phyloP scores from a whole-genome alignment of 2,888 invertebrate species.

The Urechis unicinctus region DNA sequence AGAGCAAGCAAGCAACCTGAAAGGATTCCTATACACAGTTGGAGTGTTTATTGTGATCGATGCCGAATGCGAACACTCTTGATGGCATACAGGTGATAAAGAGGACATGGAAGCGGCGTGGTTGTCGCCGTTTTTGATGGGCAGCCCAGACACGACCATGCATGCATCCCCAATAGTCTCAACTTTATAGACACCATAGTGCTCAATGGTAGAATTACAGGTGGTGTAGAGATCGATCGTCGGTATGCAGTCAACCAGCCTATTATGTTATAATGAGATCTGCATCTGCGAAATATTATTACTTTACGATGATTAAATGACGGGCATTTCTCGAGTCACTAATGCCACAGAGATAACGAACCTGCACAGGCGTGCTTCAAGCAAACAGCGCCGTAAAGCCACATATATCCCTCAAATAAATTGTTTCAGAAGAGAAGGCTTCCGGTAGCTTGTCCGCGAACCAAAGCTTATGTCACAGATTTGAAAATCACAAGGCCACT shows the following conservation, averaged over 20 bases:
- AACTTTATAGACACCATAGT: constrained; percentile 88
- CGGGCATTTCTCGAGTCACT: background rate
- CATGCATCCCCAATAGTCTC: constrained; percentile 34
- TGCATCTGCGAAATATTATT: too few relatives aligned
- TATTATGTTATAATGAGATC: background rate
- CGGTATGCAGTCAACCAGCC: constrained; percentile 60
- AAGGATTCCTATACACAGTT: constrained; percentile 46
- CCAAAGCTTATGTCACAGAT: constrained; percentile 73
- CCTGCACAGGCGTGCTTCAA: constrained; percentile 62
- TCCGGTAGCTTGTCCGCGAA: constrained; percentile 84
- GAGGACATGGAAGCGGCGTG: constrained; percentile 48
- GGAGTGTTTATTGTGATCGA: constrained; percentile 35
- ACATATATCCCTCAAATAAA: constrained; percentile 91
- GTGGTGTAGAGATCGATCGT: constrained; percentile 79
- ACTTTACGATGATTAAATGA: too few relatives aligned
- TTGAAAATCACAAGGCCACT: constrained; percentile 6
- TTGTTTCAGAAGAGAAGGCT: constrained; percentile 82
- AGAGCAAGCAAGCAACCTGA: constrained; percentile 29
- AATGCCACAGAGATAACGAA: too few relatives aligned
- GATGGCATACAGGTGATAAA: constrained; percentile 40
- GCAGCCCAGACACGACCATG: constrained; percentile 31
- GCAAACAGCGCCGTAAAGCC: constrained; percentile 77
- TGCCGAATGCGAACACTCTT: constrained; percentile 39
- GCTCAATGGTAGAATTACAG: constrained; percentile 79
- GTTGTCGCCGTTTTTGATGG: constrained; percentile 36